Percentiles rank a stretch among this genome's conserved stretches.
phyloP scores from a whole-genome alignment of 2,113 vertebrate species.

The Phaethornis superciliosus region DNA sequence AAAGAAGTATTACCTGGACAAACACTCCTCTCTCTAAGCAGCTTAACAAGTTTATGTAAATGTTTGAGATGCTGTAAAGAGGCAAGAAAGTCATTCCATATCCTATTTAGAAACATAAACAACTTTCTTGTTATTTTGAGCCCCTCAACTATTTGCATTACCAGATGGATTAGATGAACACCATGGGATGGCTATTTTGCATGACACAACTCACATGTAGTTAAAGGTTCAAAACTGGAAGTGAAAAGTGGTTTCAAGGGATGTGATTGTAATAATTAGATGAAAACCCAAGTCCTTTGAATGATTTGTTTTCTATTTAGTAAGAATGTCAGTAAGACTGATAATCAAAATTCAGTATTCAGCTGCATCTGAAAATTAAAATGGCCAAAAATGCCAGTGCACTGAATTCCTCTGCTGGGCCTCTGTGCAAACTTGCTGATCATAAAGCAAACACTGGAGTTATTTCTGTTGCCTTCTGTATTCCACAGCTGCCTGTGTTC shows the following conservation, averaged over 20 bases:
- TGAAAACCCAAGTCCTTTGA: background rate
- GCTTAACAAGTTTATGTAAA: slow-evolving; percentile 57
- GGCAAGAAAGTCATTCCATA: slow-evolving; percentile 15
- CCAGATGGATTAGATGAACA: background rate
- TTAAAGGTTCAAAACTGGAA: background rate
- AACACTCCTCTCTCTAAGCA: slow-evolving; percentile 26
- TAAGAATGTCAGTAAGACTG: slow-evolving; percentile 9
- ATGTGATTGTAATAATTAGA: background rate
- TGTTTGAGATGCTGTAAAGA: slow-evolving; percentile 47
- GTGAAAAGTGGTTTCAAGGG: background rate
- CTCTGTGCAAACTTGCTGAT: background rate
- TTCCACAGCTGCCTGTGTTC: background rate
- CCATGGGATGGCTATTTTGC: background rate
- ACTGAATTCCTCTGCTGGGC: background rate
- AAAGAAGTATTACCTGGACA: slow-evolving; percentile 47
- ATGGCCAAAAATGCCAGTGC: slow-evolving; percentile 23
- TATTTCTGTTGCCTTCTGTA: background rate
- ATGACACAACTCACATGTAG: background rate
- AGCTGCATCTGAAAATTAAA: slow-evolving; percentile 27
- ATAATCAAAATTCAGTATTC: slow-evolving; percentile 43
- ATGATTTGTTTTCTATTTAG: slow-evolving; percentile 1
- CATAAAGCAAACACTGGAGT: slow-evolving; percentile 34
- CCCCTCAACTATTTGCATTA: background rate
- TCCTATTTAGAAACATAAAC: slow-evolving; percentile 37
- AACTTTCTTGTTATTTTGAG: slow-evolving; percentile 23